A percentile compares a stretch with the other conserved stretches of the same genome.
Evolutionary conservation across 2,797 vertebrate species (phyloP).

Genomic region (Muraenolepis orangiensis): DNA sequence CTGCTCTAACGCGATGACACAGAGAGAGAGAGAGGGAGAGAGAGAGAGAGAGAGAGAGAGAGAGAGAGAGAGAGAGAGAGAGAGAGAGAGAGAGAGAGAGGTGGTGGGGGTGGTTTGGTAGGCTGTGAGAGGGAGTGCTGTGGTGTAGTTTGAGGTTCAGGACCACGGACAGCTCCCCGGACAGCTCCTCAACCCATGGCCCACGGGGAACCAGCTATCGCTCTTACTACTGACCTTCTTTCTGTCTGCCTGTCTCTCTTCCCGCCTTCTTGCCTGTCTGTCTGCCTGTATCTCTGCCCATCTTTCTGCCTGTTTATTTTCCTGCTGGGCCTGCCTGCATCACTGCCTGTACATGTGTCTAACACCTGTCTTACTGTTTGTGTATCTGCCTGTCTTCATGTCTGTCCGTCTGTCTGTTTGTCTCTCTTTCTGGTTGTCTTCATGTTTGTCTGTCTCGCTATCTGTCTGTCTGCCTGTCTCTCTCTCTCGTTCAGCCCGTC

Average conservation of each 20-base stretch:
- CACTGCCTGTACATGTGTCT: neutral
- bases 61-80: conserved; percentile 1
- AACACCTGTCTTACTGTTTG: neutral
- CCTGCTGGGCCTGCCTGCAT: neutral
- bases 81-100: neutral
- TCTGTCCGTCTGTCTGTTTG: neutral
- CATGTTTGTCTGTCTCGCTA: neutral
- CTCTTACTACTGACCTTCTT: neutral
- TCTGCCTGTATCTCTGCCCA: neutral
- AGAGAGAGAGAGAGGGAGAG: neutral
- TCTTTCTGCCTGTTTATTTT: neutral
- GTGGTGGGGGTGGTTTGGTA: neutral
- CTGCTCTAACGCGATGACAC: neutral
- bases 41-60: neutral
- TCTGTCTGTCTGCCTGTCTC: neutral
- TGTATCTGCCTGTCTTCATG: neutral
- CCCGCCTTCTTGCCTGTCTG: neutral
- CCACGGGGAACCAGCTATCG: neutral
- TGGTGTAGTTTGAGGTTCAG: conserved; percentile 12
- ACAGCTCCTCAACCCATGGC: neutral
- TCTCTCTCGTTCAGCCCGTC: neutral
- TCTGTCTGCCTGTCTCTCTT: neutral
- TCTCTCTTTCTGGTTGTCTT: neutral
- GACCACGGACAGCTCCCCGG: conserved; percentile 24
- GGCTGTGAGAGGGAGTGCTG: conserved; percentile 7